A percentile compares a stretch with the other conserved stretches of the same genome.
phyloP scores from a whole-genome alignment of 1,140 invertebrate species.

The Drosophila orena region DNA sequence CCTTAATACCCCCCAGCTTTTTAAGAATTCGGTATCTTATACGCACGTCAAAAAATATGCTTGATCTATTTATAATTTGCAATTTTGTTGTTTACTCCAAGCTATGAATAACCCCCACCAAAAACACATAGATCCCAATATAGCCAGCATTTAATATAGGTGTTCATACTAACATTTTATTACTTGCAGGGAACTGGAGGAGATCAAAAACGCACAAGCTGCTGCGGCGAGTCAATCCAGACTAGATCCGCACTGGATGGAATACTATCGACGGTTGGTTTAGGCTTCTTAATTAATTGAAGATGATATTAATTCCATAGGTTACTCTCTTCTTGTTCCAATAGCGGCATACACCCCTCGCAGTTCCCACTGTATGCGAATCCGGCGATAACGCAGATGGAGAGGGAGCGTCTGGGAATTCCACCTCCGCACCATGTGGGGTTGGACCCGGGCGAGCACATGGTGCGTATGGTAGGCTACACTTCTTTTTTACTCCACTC shows the following conservation, averaged over 20 bases:
- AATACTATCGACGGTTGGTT: slow-evolving; percentile 91
- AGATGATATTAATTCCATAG: not conserved
- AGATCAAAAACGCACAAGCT: slow-evolving; percentile 90
- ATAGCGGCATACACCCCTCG: slow-evolving; percentile 87
- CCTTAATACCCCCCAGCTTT: slow-evolving; percentile 28
- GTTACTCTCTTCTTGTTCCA: slow-evolving; percentile 46
- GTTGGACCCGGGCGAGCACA: slow-evolving; percentile 86
- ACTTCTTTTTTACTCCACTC: slow-evolving; percentile 86
- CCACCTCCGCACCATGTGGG: slow-evolving; percentile 88
- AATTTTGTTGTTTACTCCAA: slow-evolving; percentile 29
- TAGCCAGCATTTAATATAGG: not conserved
- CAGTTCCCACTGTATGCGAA: slow-evolving; percentile 87
- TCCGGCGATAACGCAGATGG: slow-evolving; percentile 91
- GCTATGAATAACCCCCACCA: slow-evolving; percentile 21
- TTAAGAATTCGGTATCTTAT: slow-evolving; percentile 28
- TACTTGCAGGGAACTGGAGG: slow-evolving; percentile 89
- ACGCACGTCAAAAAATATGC: slow-evolving; percentile 51
- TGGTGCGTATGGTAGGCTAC: slow-evolving; percentile 85
- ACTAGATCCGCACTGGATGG: slow-evolving; percentile 96
- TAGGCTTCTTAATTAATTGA: slow-evolving; percentile 13
- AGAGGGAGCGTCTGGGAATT: slow-evolving; percentile 94
- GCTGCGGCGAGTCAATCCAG: slow-evolving; percentile 87
- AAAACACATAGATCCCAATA: not conserved
- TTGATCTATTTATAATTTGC: slow-evolving; percentile 54
- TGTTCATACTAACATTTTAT: slow-evolving; percentile 13